These are phyloP conservation scores for Drosophila ohnishii DNA, from an alignment of 1,140 invertebrate species.

Conservation along the genomic window DNA sequence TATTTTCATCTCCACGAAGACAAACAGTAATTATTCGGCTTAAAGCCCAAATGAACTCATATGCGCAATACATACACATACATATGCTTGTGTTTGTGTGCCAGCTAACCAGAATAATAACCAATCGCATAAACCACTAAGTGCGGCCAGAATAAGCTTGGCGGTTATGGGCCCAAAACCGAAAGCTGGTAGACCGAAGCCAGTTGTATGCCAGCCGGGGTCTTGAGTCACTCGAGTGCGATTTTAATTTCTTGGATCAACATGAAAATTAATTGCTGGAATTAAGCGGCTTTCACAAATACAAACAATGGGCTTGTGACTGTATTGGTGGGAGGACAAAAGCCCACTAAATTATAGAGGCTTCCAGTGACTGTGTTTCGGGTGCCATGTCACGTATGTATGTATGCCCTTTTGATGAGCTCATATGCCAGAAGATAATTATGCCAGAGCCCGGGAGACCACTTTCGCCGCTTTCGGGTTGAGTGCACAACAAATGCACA, in stretches of 20 bases:
- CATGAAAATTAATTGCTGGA: constrained; percentile 81
- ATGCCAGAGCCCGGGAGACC: constrained; percentile 37
- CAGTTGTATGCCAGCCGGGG: constrained; percentile 4
- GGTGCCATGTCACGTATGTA: constrained; percentile 49
- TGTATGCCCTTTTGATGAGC: constrained; percentile 58
- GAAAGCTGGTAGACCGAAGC: constrained; percentile 26
- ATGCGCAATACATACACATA: background rate
- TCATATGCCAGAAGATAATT: constrained; percentile 48
- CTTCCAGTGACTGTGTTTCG: background rate
- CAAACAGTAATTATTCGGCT: constrained; percentile 29
- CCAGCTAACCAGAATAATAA: constrained; percentile 35
- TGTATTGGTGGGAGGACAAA: background rate
- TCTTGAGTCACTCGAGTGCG: constrained; percentile 57
- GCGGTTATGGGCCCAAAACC: constrained; percentile 17
- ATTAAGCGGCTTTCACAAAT: constrained; percentile 73
- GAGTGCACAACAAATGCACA: constrained; percentile 29
- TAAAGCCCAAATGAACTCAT: constrained; percentile 22
- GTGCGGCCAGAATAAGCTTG: constrained; percentile 47
- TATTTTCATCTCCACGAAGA: background rate
- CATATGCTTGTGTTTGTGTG: constrained; percentile 1
- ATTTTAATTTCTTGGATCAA: constrained; percentile 81
- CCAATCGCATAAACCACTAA: constrained; percentile 60
- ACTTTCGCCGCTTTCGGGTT: constrained; percentile 19
- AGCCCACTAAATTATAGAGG: constrained; percentile 10
- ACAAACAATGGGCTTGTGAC: constrained; percentile 41